Conservation (phyloP, 2,113 vertebrate genomes). For the Potamarius usumacintae region DNA sequence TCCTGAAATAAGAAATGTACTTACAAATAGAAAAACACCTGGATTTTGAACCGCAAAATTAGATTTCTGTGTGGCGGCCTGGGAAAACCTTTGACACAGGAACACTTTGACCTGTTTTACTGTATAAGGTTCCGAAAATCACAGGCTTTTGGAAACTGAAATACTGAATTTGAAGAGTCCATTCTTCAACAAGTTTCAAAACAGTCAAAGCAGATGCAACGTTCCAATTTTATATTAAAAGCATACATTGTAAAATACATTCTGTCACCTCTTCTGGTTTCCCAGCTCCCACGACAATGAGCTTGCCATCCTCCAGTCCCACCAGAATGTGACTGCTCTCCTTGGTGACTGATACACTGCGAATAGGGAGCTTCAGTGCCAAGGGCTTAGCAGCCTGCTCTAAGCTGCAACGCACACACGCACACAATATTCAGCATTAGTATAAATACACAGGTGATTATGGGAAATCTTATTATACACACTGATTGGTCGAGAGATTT, state of each 20-base stretch:
- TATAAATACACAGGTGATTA: too few species aligned
- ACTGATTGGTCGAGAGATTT: too few species aligned
- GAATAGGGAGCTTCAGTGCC: constrained; percentile 86
- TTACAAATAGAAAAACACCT: background rate
- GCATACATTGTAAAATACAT: background rate
- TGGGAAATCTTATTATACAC: too few species aligned
- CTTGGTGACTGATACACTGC: constrained; percentile 90
- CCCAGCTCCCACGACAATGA: constrained; percentile 93
- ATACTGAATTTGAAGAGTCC: background rate
- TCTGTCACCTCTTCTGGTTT: constrained; percentile 88
- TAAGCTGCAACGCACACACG: constrained; percentile 69
- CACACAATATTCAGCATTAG: constrained; percentile 4
- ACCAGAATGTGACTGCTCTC: constrained; percentile 93
- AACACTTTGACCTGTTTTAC: background rate
- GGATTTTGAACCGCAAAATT: background rate
- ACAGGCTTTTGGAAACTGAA: background rate
- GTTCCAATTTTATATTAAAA: background rate
- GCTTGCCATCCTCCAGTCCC: constrained; percentile 91
- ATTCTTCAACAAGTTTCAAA: background rate
- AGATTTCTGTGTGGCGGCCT: background rate
- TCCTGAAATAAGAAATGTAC: background rate
- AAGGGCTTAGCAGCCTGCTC: constrained; percentile 69
- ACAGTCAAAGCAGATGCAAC: background rate
- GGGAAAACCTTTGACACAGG: background rate
- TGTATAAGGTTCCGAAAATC: background rate